Conservation (phyloP, 1,140 invertebrate genomes). For the Drepana arcuata region DNA sequence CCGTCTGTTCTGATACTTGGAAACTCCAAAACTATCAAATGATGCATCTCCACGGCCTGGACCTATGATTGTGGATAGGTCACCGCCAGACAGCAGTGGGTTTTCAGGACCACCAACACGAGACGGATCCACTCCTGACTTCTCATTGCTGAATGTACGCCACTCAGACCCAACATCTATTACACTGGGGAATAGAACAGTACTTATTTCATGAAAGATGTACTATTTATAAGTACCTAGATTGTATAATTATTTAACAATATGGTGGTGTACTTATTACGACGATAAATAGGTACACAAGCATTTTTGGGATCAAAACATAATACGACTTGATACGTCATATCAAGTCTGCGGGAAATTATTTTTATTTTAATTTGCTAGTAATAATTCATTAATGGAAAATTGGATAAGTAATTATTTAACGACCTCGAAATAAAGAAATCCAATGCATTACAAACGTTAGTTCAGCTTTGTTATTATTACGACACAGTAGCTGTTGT, state of each 20-base stretch:
- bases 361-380: no score
- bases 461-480: slow-evolving; percentile 15
- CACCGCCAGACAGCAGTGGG: slow-evolving; percentile 94
- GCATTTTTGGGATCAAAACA: background rate
- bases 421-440: slow-evolving; percentile 17
- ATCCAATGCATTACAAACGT: slow-evolving; percentile 15
- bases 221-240: no score
- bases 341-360: no score
- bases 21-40: slow-evolving; percentile 86
- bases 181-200: slow-evolving; percentile 82
- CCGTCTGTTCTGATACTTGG: slow-evolving; percentile 95
- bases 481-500: slow-evolving; percentile 17
- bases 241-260: no score
- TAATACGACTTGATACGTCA: no score
- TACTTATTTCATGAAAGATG: no score
- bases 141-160: slow-evolving; percentile 99
- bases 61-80: slow-evolving; percentile 98
- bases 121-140: slow-evolving; percentile 95
- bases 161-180: slow-evolving; percentile 99
- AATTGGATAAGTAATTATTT: slow-evolving; percentile 8
- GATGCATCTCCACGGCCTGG: slow-evolving; percentile 88
- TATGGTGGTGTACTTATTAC: no score
- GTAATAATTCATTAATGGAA: no score
- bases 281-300: no score
- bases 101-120: slow-evolving; percentile 99